phyloP scores from a whole-genome alignment of 2,113 vertebrate species.

The Caranx melampygus region DNA sequence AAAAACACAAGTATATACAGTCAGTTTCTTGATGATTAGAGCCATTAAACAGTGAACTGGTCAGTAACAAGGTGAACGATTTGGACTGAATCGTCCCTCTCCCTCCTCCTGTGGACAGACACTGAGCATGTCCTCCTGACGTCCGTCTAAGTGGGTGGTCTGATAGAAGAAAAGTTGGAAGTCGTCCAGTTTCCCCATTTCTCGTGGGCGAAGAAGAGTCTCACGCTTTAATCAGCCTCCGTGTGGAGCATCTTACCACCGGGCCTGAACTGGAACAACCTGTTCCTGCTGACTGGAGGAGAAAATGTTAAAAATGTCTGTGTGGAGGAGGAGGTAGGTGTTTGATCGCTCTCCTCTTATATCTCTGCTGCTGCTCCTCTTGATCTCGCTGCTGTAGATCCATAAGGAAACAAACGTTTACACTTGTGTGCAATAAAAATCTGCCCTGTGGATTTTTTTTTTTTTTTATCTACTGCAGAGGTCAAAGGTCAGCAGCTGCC shows the following conservation, averaged over 20 bases:
- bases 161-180: constrained; percentile 46
- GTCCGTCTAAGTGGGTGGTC: constrained; percentile 51
- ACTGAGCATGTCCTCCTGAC: constrained; percentile 10
- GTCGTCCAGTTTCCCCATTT: constrained; percentile 56
- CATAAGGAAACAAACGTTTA: no score
- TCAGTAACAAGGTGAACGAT: neutral
- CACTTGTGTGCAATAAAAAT: no score
- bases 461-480: no score
- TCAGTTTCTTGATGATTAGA: neutral
- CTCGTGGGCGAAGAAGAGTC: constrained; percentile 28
- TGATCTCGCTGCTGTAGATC: neutral
- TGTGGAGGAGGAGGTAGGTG: constrained; percentile 38
- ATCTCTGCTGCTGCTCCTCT: constrained; percentile 17
- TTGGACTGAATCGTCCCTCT: constrained; percentile 5
- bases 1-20: neutral
- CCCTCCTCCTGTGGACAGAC: neutral
- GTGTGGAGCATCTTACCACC: constrained; percentile 30
- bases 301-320: constrained; percentile 23
- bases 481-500: no score
- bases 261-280: constrained; percentile 23
- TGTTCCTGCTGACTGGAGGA: constrained; percentile 30
- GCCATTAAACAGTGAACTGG: no score
- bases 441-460: no score
- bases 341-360: neutral
- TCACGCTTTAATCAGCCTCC: constrained; percentile 33